These are phyloP conservation scores for Agonopterix alstromeriana DNA, from an alignment of 2,888 invertebrate species.

Conservation along the genomic window DNA sequence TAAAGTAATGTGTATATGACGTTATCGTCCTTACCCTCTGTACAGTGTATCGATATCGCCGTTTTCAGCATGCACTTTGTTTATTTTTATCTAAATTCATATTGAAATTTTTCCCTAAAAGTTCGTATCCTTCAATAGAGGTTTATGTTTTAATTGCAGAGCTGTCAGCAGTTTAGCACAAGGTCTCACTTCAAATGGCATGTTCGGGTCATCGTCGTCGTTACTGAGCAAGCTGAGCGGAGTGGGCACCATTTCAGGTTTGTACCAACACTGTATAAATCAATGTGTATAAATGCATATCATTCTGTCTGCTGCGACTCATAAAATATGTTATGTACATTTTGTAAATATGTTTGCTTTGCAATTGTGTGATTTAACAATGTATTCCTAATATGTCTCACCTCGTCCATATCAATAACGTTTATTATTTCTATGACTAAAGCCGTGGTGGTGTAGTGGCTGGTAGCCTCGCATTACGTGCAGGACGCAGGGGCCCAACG, in stretches of 20 bases:
- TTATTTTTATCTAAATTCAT: conserved; percentile 2
- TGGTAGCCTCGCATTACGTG: too few species aligned
- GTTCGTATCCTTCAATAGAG: conserved; percentile 26
- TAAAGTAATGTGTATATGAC: conserved; percentile 8
- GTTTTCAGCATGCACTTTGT: conserved; percentile 8
- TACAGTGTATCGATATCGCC: conserved; percentile 10
- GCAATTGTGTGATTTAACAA: background rate
- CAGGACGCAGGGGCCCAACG: too few species aligned
- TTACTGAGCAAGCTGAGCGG: conserved; percentile 72
- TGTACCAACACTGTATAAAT: conserved; percentile 24
- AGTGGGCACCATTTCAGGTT: conserved; percentile 72
- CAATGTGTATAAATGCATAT: conserved; percentile 3
- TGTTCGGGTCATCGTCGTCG: conserved; percentile 87
- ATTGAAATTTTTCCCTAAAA: background rate
- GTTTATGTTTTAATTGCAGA: conserved; percentile 56
- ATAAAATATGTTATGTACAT: conserved; percentile 5
- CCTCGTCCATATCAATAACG: too few species aligned
- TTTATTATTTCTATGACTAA: too few species aligned
- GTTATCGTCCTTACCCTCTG: conserved; percentile 4
- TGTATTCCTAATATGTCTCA: too few species aligned
- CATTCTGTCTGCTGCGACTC: background rate
- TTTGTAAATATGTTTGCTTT: conserved; percentile 5
- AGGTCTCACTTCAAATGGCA: conserved; percentile 81
- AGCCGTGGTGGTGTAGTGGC: too few species aligned
- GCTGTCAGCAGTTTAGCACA: conserved; percentile 73